A percentile compares a stretch with the other conserved stretches of the same genome.
Evolutionary conservation across 1,140 invertebrate genomes (phyloP).

Genomic region (Plutomurus gul): DNA sequence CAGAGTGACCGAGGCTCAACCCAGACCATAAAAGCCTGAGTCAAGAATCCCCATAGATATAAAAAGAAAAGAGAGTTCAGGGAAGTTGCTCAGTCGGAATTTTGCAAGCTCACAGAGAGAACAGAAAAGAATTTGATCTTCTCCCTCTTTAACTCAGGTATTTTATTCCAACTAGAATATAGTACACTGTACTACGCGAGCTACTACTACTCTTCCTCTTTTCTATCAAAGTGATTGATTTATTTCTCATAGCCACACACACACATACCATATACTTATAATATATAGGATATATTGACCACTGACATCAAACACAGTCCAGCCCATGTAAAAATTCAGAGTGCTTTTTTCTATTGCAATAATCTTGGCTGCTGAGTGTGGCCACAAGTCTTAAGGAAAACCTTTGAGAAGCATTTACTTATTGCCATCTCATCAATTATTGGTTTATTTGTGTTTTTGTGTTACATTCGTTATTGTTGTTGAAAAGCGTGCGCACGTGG

Average conservation of each 20-base stretch:
- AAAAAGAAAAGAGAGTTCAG: conserved; percentile 24
- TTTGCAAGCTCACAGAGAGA: not conserved
- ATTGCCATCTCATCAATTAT: too few relatives aligned
- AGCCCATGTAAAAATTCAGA: too few relatives aligned
- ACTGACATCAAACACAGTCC: too few relatives aligned
- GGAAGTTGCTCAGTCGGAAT: not conserved
- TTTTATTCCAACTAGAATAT: not conserved
- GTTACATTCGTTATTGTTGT: too few relatives aligned
- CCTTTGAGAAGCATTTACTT: too few relatives aligned
- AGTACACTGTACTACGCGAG: not conserved
- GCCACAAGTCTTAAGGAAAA: too few relatives aligned
- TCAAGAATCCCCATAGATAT: conserved; percentile 20
- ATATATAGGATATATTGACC: too few relatives aligned
- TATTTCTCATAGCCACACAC: not conserved
- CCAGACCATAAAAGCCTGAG: conserved; percentile 19
- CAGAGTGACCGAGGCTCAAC: not conserved
- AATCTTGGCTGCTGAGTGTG: too few relatives aligned
- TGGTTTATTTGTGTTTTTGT: too few relatives aligned
- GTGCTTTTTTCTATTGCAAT: too few relatives aligned
- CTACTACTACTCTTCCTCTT: not conserved
- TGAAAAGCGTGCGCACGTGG: too few relatives aligned
- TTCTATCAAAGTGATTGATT: not conserved
- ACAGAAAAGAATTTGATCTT: not conserved
- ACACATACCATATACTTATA: not conserved
- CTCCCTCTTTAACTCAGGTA: not conserved